These are phyloP conservation scores for Arbacia lixula DNA, from an alignment of 53 echinoderm and acorn worm genomes.

Conservation along the genomic window DNA sequence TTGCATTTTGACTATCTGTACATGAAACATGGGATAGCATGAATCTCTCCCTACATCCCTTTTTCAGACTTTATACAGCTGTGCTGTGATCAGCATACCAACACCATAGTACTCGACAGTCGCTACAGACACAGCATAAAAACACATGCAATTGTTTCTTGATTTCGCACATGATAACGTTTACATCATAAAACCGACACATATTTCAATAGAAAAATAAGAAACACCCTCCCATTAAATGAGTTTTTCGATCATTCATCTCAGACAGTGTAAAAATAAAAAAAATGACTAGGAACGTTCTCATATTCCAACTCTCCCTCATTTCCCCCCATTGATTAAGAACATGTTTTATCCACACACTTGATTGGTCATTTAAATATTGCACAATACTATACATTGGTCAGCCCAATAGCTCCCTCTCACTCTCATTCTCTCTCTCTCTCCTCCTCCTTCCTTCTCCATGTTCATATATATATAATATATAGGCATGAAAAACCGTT, in stretches of 20 bases:
- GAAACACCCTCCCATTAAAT: conserved; percentile 43
- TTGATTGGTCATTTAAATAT: conserved; percentile 61
- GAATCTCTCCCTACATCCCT: no score
- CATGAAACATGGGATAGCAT: conserved; percentile 18
- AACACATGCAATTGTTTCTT: conserved; percentile 17
- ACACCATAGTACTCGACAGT: conserved; percentile 50
- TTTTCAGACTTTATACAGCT: neutral
- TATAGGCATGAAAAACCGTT: neutral
- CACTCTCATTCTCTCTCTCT: conserved; percentile 20
- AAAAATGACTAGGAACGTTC: conserved; percentile 43
- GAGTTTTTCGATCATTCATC: conserved; percentile 26
- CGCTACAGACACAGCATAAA: conserved; percentile 32
- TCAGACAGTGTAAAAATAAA: conserved; percentile 50
- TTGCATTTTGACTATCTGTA: conserved; percentile 23
- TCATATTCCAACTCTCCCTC: conserved; percentile 23
- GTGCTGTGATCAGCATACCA: conserved; percentile 6
- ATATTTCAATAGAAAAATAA: conserved; percentile 58
- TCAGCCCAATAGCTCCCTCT: conserved; percentile 40
- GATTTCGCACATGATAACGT: neutral
- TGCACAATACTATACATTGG: conserved; percentile 62
- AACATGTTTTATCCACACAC: conserved; percentile 50
- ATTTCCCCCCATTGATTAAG: conserved; percentile 3
- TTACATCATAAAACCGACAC: neutral
- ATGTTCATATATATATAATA: neutral
- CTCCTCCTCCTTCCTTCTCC: neutral